Conservation (phyloP, 2,888 invertebrate species). For the Gymnoscelis rufifasciata region DNA sequence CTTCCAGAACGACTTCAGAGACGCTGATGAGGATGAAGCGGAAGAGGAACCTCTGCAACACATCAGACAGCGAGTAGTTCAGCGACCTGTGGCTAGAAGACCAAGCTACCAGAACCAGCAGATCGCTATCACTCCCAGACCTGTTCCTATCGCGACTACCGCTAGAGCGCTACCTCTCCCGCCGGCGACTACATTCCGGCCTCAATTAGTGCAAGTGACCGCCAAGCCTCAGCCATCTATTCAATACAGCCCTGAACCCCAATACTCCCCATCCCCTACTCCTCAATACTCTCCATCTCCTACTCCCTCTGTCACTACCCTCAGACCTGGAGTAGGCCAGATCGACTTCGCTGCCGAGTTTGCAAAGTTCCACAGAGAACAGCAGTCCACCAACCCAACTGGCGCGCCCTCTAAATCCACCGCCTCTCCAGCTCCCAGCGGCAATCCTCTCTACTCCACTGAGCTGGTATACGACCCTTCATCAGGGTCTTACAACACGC, state of each 20-base stretch:
- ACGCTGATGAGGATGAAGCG: constrained; percentile 80
- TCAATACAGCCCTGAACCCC: constrained; percentile 63
- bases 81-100: constrained; percentile 64
- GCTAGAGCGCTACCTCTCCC: constrained; percentile 76
- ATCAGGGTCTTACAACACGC: constrained; percentile 88
- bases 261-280: constrained; percentile 4
- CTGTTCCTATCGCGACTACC: constrained; percentile 65
- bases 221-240: constrained; percentile 71
- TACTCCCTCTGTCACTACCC: constrained; percentile 49
- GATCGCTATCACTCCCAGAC: constrained; percentile 81
- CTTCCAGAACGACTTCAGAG: constrained; percentile 85
- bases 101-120: constrained; percentile 71
- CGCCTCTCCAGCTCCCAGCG: constrained; percentile 60
- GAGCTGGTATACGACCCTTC: constrained; percentile 87
- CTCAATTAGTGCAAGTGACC: constrained; percentile 81
- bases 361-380: constrained; percentile 84
- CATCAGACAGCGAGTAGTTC: constrained; percentile 69
- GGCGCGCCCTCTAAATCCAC: constrained; percentile 57
- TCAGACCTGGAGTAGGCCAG: constrained; percentile 52
- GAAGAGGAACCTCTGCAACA: constrained; percentile 76
- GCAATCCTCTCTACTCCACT: constrained; percentile 86
- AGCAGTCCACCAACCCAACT: constrained; percentile 60
- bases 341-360: constrained; percentile 87
- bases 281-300: constrained; percentile 51
- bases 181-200: constrained; percentile 83